Conservation (phyloP, 2,113 vertebrate genomes). For the Copsychus sechellarum region DNA sequence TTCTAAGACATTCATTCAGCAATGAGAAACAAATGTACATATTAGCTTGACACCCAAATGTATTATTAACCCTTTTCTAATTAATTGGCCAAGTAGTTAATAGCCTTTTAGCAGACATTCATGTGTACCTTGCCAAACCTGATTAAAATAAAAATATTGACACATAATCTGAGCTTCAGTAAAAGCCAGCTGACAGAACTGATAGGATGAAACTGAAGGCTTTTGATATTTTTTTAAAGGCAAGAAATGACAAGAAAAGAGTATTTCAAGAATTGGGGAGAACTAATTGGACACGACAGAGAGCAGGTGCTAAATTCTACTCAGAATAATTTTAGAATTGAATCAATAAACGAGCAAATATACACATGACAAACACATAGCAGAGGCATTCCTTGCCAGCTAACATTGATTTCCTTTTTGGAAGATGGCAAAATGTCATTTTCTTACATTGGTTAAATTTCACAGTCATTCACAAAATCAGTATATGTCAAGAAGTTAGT, state of each 20-base stretch:
- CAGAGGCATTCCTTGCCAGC: neutral
- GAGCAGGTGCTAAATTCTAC: neutral
- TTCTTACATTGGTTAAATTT: neutral
- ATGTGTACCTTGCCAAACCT: neutral
- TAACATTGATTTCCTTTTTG: neutral
- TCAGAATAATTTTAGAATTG: neutral
- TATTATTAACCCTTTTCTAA: neutral
- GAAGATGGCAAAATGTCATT: neutral
- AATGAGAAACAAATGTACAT: neutral
- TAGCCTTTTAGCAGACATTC: neutral
- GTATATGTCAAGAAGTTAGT: neutral
- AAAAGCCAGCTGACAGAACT: neutral
- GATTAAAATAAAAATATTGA: neutral
- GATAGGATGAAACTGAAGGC: neutral
- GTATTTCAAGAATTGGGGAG: neutral
- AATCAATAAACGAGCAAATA: conserved; percentile 7
- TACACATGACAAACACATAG: neutral
- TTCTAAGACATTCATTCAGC: neutral
- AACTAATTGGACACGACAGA: neutral
- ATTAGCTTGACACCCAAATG: neutral
- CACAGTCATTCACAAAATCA: neutral
- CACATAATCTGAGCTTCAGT: neutral
- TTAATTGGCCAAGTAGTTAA: neutral
- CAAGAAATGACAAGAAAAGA: neutral
- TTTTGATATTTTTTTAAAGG: neutral